phyloP scores from a whole-genome alignment of 1,140 invertebrate species.

The Halictus rubicundus region DNA sequence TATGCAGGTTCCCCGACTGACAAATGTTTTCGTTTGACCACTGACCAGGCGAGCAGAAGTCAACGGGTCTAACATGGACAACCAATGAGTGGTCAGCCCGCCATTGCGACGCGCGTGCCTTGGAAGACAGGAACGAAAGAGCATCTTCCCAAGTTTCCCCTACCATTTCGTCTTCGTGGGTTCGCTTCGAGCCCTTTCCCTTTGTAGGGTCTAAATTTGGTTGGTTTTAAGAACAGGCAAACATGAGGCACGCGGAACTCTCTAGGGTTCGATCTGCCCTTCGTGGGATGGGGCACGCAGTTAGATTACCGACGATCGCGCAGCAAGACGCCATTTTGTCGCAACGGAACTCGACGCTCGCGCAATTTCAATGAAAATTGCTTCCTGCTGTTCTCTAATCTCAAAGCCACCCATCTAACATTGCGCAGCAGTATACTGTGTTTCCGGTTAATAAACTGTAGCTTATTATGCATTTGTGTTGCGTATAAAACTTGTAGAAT shows the following conservation, averaged over 20 bases:
- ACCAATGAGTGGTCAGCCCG: slow-evolving; percentile 51
- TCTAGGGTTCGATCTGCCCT: slow-evolving; percentile 48
- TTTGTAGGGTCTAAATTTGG: slow-evolving; percentile 66
- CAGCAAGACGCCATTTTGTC: too few relatives aligned
- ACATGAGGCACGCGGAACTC: slow-evolving; percentile 42
- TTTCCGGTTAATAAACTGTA: background rate
- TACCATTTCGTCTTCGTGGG: background rate
- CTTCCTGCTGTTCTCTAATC: too few relatives aligned
- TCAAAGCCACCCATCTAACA: too few relatives aligned
- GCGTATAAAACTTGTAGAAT: too few relatives aligned
- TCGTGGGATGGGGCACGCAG: background rate
- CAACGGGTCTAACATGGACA: slow-evolving; percentile 8
- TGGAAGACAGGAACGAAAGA: slow-evolving; percentile 3
- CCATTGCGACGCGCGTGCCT: background rate
- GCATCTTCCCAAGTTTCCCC: background rate
- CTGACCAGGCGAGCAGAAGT: slow-evolving; percentile 64
- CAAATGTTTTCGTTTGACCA: slow-evolving; percentile 68
- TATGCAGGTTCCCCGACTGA: slow-evolving; percentile 51
- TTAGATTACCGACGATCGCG: background rate
- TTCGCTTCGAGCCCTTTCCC: slow-evolving; percentile 49
- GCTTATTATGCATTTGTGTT: too few relatives aligned
- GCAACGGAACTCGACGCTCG: too few relatives aligned
- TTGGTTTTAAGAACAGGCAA: slow-evolving; percentile 70
- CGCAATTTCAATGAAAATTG: background rate
- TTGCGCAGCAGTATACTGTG: too few relatives aligned